Evolutionary conservation across 2,113 vertebrate species (phyloP).

Genomic region (Hoplias malabaricus): DNA sequence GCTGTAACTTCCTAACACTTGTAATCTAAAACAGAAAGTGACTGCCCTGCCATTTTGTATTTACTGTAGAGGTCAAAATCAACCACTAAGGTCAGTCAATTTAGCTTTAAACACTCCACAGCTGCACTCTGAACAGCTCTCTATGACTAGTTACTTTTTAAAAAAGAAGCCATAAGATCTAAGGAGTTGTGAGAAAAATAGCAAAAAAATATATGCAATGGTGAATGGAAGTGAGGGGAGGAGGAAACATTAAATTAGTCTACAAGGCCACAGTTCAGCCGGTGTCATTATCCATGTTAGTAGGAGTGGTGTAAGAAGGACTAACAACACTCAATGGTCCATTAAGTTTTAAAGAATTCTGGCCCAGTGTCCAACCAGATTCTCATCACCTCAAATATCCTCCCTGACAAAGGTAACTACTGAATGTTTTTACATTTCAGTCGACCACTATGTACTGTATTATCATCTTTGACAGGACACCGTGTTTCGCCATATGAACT

Average conservation of each 20-base stretch:
- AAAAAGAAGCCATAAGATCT: slow-evolving; percentile 33
- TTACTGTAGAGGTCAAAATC: slow-evolving; percentile 4
- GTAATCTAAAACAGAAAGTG: not conserved
- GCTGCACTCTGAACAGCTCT: slow-evolving; percentile 31
- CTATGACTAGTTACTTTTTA: slow-evolving; percentile 2
- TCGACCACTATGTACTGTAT: too few species aligned
- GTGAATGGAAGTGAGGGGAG: not conserved
- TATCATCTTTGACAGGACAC: too few species aligned
- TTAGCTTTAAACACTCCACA: slow-evolving; percentile 23
- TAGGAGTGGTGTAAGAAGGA: not conserved
- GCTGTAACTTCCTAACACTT: slow-evolving; percentile 16
- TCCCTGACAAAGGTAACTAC: slow-evolving; percentile 2
- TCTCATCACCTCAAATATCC: not conserved
- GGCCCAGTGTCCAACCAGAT: not conserved
- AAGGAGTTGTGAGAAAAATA: slow-evolving; percentile 22
- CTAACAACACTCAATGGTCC: not conserved
- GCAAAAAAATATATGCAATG: not conserved
- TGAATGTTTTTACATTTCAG: too few species aligned
- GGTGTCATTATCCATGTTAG: not conserved
- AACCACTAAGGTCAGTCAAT: not conserved
- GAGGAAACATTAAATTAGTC: not conserved
- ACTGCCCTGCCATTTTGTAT: slow-evolving; percentile 4
- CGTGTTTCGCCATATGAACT: too few species aligned
- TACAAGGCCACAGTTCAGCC: not conserved
- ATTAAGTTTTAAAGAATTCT: not conserved